Percentiles rank a stretch among this genome's conserved stretches.
These are phyloP conservation scores for Rhabdophis nuchalis DNA, from an alignment of 2,797 vertebrate species.

Conservation along the genomic window DNA sequence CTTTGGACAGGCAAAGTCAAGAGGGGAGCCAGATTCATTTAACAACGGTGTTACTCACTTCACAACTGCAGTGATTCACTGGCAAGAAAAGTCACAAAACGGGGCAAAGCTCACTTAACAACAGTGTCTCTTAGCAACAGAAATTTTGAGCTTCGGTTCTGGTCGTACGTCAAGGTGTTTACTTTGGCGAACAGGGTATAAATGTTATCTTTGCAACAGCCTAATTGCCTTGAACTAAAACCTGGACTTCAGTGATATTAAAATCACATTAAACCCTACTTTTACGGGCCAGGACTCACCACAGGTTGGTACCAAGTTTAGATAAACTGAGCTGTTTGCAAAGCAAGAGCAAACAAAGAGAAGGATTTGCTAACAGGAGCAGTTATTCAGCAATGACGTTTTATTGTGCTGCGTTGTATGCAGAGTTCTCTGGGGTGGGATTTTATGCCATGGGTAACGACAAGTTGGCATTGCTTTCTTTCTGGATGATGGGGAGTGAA, in stretches of 20 bases:
- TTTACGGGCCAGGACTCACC: constrained; percentile 4
- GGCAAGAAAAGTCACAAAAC: no score
- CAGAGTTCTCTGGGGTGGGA: neutral
- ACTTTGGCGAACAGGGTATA: neutral
- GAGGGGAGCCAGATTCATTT: no score
- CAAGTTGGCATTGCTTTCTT: neutral
- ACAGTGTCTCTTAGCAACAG: no score
- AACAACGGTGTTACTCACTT: no score
- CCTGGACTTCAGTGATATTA: neutral
- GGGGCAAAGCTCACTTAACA: no score
- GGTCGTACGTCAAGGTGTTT: neutral
- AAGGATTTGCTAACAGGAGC: constrained; percentile 10
- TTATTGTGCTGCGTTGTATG: neutral
- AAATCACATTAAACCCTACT: neutral
- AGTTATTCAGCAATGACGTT: constrained; percentile 4
- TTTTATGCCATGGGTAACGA: constrained; percentile 1
- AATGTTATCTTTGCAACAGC: neutral
- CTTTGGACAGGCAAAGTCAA: no score
- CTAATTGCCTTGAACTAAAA: neutral
- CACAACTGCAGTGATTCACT: no score
- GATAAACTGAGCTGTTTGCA: constrained; percentile 2
- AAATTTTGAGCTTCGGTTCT: no score
- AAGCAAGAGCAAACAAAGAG: constrained; percentile 3
- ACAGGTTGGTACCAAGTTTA: neutral
- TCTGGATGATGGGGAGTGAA: constrained; percentile 28